Evolutionary conservation across 2,797 vertebrate genomes (phyloP).

Genomic region (Monodelphis domestica): DNA sequence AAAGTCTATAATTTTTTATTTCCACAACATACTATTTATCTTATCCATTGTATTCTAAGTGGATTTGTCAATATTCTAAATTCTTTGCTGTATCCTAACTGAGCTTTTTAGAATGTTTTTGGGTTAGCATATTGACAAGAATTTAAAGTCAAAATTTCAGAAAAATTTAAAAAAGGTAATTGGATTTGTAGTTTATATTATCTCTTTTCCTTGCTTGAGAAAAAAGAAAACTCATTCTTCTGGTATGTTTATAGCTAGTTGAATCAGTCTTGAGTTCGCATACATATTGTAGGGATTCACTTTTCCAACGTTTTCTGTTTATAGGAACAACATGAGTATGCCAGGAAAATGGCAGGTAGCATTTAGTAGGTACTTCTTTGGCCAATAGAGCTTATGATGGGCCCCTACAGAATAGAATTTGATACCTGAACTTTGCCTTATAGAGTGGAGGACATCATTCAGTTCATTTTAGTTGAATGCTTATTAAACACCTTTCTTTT

Average conservation of each 20-base stretch:
- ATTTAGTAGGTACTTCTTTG: neutral
- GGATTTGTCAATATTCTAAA: too few relatives aligned
- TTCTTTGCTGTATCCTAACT: too few relatives aligned
- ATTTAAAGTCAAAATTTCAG: too few relatives aligned
- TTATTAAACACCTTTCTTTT: neutral
- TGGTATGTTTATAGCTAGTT: neutral
- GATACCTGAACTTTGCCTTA: neutral
- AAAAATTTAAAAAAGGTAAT: too few relatives aligned
- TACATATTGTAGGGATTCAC: neutral
- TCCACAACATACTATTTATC: too few relatives aligned
- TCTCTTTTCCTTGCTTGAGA: slow-evolving; percentile 5
- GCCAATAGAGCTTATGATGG: neutral
- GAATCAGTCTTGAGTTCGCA: neutral
- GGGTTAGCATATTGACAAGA: too few relatives aligned
- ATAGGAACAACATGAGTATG: neutral
- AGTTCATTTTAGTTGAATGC: neutral
- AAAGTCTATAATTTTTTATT: too few relatives aligned
- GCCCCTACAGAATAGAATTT: neutral
- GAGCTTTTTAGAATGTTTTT: too few relatives aligned
- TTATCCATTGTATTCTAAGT: too few relatives aligned
- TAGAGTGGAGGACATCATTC: neutral
- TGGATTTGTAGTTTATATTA: neutral
- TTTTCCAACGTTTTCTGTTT: neutral
- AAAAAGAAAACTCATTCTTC: neutral
- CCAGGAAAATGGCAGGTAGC: neutral